Percentiles rank a stretch among this genome's conserved stretches.
Evolutionary conservation across 2,888 invertebrate species (phyloP).

Genomic region (Tenthredo livida): DNA sequence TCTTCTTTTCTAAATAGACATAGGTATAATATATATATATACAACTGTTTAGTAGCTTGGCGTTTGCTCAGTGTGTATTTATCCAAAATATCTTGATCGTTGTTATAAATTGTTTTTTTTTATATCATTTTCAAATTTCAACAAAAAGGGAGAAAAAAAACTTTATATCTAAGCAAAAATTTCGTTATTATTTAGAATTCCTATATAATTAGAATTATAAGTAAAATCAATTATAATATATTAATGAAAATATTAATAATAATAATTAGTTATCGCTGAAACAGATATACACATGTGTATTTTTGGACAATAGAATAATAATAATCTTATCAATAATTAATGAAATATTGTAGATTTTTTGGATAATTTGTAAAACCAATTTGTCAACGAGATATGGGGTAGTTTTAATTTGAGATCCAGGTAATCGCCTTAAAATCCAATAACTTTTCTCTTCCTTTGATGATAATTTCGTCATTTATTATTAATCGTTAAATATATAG

Average conservation of each 20-base stretch:
- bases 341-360: not conserved
- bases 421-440: not conserved
- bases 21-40: not conserved
- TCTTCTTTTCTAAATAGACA: not conserved
- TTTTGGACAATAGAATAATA: too few species aligned
- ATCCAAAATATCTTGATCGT: not conserved
- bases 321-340: not conserved
- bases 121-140: too few species aligned
- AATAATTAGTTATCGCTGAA: not conserved
- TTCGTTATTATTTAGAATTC: too few species aligned
- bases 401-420: not conserved
- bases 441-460: not conserved
- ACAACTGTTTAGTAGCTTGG: not conserved
- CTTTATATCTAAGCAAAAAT: too few species aligned
- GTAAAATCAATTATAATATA: too few species aligned
- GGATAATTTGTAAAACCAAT: not conserved
- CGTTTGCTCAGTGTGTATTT: not conserved
- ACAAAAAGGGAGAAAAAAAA: too few species aligned
- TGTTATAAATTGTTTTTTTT: too few species aligned
- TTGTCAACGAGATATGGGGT: too few species aligned
- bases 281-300: not conserved
- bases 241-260: too few species aligned
- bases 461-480: not conserved
- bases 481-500: not conserved
- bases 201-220: too few species aligned